phyloP scores from a whole-genome alignment of 2,113 vertebrate species.

The Onychorhynchus coronatus region DNA sequence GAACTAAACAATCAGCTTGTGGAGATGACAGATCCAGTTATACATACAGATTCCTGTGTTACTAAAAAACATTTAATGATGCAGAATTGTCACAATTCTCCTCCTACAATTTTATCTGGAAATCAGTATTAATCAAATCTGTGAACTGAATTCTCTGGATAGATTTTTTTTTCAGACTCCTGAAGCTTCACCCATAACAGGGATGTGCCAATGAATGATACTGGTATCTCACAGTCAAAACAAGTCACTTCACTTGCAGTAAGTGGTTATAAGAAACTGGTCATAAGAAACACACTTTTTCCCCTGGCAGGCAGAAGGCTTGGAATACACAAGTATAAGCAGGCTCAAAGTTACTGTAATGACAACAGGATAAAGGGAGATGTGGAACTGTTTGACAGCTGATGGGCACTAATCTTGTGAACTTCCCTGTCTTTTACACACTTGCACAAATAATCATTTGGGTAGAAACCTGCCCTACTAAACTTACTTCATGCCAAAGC shows the following conservation, averaged over 20 bases:
- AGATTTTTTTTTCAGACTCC: background rate
- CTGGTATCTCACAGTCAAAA: background rate
- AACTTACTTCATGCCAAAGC: background rate
- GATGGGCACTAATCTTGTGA: background rate
- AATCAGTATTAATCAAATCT: background rate
- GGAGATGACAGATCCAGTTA: slow-evolving; percentile 10
- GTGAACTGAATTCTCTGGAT: background rate
- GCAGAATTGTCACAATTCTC: background rate
- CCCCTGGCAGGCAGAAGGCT: background rate
- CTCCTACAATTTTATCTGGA: background rate
- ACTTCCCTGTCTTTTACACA: background rate
- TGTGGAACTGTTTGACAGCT: background rate
- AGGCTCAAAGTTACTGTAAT: background rate
- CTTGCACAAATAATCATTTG: background rate
- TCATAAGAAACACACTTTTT: background rate
- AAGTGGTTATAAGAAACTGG: background rate
- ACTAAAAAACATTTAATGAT: background rate
- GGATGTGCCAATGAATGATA: background rate
- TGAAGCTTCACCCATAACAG: background rate
- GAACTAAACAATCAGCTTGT: background rate
- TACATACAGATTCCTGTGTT: background rate
- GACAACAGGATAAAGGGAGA: background rate
- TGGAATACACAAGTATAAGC: background rate
- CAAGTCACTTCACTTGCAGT: background rate
- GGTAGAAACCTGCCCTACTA: background rate